Conservation (phyloP, 2,888 invertebrate species). For the Rhorus exstirpatorius region DNA sequence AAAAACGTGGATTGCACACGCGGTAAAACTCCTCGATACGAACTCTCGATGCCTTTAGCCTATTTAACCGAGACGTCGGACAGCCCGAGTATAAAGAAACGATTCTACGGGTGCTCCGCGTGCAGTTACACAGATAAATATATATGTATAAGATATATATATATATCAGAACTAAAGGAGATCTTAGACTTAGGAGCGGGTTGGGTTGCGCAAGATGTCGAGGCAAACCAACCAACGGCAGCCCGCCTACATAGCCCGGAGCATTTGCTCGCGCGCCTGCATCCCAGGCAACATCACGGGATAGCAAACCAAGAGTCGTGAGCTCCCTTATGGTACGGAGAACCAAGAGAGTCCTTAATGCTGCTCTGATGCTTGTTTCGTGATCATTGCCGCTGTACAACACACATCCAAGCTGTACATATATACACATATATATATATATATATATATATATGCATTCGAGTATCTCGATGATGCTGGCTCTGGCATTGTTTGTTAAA, state of each 20-base stretch:
- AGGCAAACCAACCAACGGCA: constrained; percentile 43
- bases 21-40: constrained; percentile 39
- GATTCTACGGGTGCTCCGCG: constrained; percentile 52
- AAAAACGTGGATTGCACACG: constrained; percentile 30
- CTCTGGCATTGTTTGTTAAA: constrained; percentile 59
- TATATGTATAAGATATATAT: not conserved
- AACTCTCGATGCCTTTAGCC: constrained; percentile 74
- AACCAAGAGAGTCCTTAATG: constrained; percentile 56
- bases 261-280: constrained; percentile 74
- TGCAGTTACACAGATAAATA: constrained; percentile 1
- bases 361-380: constrained; percentile 67
- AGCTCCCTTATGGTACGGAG: constrained; percentile 61
- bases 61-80: constrained; percentile 77
- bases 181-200: constrained; percentile 59
- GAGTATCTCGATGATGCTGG: constrained; percentile 40
- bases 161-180: constrained; percentile 10
- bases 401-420: constrained; percentile 3
- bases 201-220: constrained; percentile 78
- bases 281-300: constrained; percentile 50
- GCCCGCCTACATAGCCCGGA: constrained; percentile 83
- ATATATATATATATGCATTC: not conserved
- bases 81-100: constrained; percentile 75
- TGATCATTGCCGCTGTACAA: constrained; percentile 53
- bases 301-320: constrained; percentile 54
- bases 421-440: not conserved